These are phyloP conservation scores for Drosophila ogumai DNA, from an alignment of 1,140 invertebrate species.

Conservation along the genomic window DNA sequence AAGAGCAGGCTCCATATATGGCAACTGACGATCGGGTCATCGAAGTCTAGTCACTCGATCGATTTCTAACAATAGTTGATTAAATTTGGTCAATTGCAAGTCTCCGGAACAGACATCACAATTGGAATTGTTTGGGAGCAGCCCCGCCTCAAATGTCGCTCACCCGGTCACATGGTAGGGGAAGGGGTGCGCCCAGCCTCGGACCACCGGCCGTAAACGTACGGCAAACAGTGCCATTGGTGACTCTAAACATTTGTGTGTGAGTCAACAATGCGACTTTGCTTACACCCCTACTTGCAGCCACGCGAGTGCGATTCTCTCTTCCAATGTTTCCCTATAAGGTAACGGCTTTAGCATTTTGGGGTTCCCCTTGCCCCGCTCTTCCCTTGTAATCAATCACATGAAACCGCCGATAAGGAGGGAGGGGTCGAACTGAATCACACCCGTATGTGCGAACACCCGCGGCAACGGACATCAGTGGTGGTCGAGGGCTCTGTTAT, in stretches of 20 bases:
- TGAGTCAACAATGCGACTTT: slow-evolving; percentile 44
- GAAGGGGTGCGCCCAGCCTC: slow-evolving; percentile 11
- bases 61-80: slow-evolving; percentile 33
- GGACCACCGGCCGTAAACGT: slow-evolving; percentile 20
- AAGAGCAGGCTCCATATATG: slow-evolving; percentile 23
- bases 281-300: slow-evolving; percentile 28
- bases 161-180: slow-evolving; percentile 2
- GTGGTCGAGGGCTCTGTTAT: slow-evolving; percentile 26
- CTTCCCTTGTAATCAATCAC: slow-evolving; percentile 37
- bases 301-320: slow-evolving; percentile 26
- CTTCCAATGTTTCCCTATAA: slow-evolving; percentile 37
- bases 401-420: slow-evolving; percentile 24
- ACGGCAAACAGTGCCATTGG: slow-evolving; percentile 43
- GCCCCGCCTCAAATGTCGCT: slow-evolving; percentile 25
- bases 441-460: slow-evolving; percentile 28
- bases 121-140: slow-evolving; percentile 28
- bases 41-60: slow-evolving; percentile 8
- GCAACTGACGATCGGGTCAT: slow-evolving; percentile 1
- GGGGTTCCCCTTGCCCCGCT: slow-evolving; percentile 5
- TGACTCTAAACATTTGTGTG: slow-evolving; percentile 38
- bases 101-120: slow-evolving; percentile 32
- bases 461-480: background rate
- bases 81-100: slow-evolving; percentile 37
- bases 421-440: slow-evolving; percentile 30
- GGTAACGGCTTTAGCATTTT: slow-evolving; percentile 24